A percentile compares a stretch with the other conserved stretches of the same genome.
Evolutionary conservation across 2,797 vertebrate genomes (phyloP).

Genomic region (Tragelaphus eurycerus): DNA sequence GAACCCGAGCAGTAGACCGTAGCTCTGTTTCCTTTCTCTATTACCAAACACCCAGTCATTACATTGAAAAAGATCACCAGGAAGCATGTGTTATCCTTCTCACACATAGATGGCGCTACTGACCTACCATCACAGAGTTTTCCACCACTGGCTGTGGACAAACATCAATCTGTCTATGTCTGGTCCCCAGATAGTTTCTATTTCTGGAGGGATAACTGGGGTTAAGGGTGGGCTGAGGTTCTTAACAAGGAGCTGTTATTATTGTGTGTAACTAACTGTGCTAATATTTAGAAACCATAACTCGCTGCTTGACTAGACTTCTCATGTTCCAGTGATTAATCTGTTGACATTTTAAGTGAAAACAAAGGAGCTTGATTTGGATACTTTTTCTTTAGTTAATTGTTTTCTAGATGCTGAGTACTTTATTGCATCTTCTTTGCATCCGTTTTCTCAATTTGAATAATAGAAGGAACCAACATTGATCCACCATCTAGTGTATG

Average conservation of each 20-base stretch:
- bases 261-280: background rate
- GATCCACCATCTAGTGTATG: background rate
- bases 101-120: slow-evolving; percentile 68
- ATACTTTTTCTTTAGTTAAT: background rate
- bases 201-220: slow-evolving; percentile 44
- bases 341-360: background rate
- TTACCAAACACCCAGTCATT: background rate
- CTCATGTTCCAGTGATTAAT: slow-evolving; percentile 8
- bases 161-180: background rate
- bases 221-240: slow-evolving; percentile 9
- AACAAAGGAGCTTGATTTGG: background rate
- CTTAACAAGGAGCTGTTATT: slow-evolving; percentile 41
- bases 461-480: background rate
- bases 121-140: background rate
- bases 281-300: slow-evolving; percentile 38
- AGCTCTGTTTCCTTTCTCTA: background rate
- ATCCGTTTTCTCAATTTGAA: background rate
- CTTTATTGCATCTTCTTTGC: background rate
- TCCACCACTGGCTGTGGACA: background rate
- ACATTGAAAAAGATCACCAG: background rate
- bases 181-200: slow-evolving; percentile 42
- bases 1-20: background rate
- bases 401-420: background rate
- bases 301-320: background rate
- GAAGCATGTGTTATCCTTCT: background rate